These are phyloP conservation scores for Caranx ignobilis DNA, from an alignment of 2,113 vertebrate species.

Conservation along the genomic window DNA sequence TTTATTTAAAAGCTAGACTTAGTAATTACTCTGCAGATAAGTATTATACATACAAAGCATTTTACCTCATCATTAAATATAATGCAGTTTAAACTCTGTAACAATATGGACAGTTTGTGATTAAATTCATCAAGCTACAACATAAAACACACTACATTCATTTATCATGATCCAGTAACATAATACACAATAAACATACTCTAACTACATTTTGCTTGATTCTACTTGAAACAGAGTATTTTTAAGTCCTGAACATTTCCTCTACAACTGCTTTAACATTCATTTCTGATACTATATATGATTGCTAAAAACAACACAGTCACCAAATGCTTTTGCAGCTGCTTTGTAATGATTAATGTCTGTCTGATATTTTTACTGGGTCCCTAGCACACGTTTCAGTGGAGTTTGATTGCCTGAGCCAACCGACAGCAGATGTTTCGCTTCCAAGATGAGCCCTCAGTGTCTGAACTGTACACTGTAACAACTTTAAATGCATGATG, in stretches of 20 bases:
- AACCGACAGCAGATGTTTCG: constrained; percentile 63
- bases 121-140: too few species aligned
- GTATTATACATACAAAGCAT: not conserved
- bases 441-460: constrained; percentile 34
- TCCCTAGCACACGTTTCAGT: constrained; percentile 25
- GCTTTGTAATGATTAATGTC: constrained; percentile 43
- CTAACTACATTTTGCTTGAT: not conserved
- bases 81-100: not conserved
- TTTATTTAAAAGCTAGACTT: not conserved
- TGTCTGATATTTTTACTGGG: constrained; percentile 31
- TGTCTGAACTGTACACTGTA: constrained; percentile 54
- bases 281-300: not conserved
- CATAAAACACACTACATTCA: too few species aligned
- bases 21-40: not conserved
- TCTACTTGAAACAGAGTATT: not conserved
- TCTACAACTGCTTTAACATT: not conserved
- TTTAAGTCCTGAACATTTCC: not conserved
- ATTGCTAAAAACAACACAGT: constrained; percentile 12
- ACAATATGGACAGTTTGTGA: too few species aligned
- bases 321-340: constrained; percentile 39
- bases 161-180: too few species aligned
- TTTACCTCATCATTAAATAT: not conserved
- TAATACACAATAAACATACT: too few species aligned
- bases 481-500: constrained; percentile 52
- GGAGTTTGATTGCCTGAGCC: constrained; percentile 21